A percentile compares a stretch with the other conserved stretches of the same genome.
These are phyloP conservation scores for Discoglossus pictus DNA, from an alignment of 2,797 vertebrate species.

Conservation along the genomic window DNA sequence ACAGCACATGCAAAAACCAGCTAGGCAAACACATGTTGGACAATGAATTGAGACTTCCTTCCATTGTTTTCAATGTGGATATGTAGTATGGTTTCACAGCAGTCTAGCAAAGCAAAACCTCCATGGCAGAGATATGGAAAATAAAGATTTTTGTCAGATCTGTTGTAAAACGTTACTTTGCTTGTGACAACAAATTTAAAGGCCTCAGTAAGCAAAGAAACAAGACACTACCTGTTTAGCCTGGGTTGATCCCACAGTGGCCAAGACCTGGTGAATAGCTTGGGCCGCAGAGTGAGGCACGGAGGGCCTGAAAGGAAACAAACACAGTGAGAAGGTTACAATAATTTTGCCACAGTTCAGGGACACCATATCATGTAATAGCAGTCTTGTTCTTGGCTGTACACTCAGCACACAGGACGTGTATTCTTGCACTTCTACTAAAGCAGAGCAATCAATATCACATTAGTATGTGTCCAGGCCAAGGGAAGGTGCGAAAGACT, in stretches of 20 bases:
- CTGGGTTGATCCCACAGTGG: slow-evolving; percentile 75
- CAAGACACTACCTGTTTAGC: slow-evolving; percentile 76
- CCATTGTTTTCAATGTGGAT: too few species aligned
- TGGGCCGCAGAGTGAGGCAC: slow-evolving; percentile 71
- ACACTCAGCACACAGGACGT: neutral
- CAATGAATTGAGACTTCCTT: too few species aligned
- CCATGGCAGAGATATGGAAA: too few species aligned
- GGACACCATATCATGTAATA: neutral
- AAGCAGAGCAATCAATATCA: slow-evolving; percentile 1
- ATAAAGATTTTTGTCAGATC: too few species aligned
- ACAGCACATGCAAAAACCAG: too few species aligned
- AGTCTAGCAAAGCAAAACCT: too few species aligned
- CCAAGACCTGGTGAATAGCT: slow-evolving; percentile 73
- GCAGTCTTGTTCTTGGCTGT: neutral
- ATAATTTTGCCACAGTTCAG: too few species aligned
- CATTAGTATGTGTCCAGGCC: neutral
- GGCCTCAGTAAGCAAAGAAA: neutral
- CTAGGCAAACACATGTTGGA: too few species aligned
- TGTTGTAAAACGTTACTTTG: too few species aligned
- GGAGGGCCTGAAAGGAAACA: slow-evolving; percentile 69
- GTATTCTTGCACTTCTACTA: neutral
- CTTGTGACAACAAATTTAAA: too few species aligned
- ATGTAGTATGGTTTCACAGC: too few species aligned
- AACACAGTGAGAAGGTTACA: neutral
- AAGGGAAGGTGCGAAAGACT: too few species aligned